Evolutionary conservation across 2,888 invertebrate species (phyloP), one percentile per base, ranked within the genome.

Genomic region (Altica lythri): DNA sequence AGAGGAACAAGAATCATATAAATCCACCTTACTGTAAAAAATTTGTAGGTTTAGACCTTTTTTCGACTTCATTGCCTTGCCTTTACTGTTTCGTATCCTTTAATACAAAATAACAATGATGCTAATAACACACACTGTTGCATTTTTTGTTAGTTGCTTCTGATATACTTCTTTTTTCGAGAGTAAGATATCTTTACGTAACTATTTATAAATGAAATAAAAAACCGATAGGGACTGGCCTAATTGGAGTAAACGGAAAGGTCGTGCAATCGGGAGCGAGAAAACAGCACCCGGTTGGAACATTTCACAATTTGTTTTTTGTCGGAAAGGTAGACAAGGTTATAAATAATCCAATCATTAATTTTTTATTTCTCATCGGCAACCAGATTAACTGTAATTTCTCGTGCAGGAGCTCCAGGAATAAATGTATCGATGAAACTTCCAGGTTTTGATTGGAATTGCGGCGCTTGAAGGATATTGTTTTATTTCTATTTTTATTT

Each of bases 301-400:
- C 29, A 19, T 47, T 53, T 34, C 48, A 53, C 53, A 48, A 53
- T 53, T 53, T 53, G 48, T 53, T 53, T 53, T 53, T 54, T 54
- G 54, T 54, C 44, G 38, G 49, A 38, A 44, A 54, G 45, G 48
- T 49, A 49, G 54, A 54, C 54, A 40, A 27, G 44, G 32, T 49
- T 45, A 54, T 54, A 54, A 54, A 54, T 54, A 54, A 54, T 45
- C 38, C 49, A 34, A 54, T 54, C 48, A 49, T 54, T 48, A 54
- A 49, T 54, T 54, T 49, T 54, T 54, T 49, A 54, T 49, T 54
- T 54, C 45, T 54, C 54, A 49, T 54, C 49, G 44, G 44, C 43
- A 49, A 45, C 54, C 38, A 49, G 49, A 54, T 54, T 54, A 45
- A 40, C 54, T 37, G 44, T 38, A 44, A 54, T 54, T 54, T 54